phyloP scores from a whole-genome alignment of 2,797 vertebrate genomes.

The Geotrypetes seraphini region DNA sequence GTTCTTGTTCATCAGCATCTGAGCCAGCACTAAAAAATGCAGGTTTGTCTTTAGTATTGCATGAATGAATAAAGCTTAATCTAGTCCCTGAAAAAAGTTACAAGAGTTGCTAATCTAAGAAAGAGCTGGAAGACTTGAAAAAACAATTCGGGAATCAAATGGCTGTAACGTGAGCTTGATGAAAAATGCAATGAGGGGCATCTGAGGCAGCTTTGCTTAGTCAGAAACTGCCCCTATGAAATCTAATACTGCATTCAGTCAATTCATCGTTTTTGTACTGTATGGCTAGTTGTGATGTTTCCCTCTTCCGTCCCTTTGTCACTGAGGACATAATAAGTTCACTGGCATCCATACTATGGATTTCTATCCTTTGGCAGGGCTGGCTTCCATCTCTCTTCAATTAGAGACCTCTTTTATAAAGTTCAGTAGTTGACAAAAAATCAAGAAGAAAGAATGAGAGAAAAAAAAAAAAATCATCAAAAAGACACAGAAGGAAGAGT shows the following conservation, averaged over 20 bases:
- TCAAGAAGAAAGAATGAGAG: conserved; percentile 42
- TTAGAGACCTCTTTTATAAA: conserved; percentile 66
- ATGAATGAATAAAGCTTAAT: conserved; percentile 83
- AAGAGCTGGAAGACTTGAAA: conserved; percentile 82
- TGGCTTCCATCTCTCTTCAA: conserved; percentile 76
- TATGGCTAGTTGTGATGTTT: conserved; percentile 52
- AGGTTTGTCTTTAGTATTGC: conserved; percentile 77
- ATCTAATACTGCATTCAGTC: conserved; percentile 69
- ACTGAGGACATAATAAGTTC: conserved; percentile 63
- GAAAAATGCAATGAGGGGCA: conserved; percentile 69
- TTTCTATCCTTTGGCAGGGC: conserved; percentile 93
- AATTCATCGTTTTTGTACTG: conserved; percentile 45
- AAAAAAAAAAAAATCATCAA: conserved; percentile 55
- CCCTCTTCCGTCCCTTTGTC: conserved; percentile 65
- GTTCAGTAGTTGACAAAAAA: conserved; percentile 54
- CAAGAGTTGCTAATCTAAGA: conserved; percentile 65
- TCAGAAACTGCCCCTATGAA: conserved; percentile 62
- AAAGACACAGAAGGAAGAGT: conserved; percentile 56
- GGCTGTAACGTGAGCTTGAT: conserved; percentile 68
- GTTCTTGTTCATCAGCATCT: conserved; percentile 62
- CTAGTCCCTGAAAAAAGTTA: conserved; percentile 86
- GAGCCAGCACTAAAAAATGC: conserved; percentile 74
- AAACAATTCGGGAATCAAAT: conserved; percentile 70
- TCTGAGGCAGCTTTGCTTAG: conserved; percentile 56
- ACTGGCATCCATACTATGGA: conserved; percentile 87